Conservation (phyloP, 2,888 invertebrate genomes). For the Sesamia inferens region DNA sequence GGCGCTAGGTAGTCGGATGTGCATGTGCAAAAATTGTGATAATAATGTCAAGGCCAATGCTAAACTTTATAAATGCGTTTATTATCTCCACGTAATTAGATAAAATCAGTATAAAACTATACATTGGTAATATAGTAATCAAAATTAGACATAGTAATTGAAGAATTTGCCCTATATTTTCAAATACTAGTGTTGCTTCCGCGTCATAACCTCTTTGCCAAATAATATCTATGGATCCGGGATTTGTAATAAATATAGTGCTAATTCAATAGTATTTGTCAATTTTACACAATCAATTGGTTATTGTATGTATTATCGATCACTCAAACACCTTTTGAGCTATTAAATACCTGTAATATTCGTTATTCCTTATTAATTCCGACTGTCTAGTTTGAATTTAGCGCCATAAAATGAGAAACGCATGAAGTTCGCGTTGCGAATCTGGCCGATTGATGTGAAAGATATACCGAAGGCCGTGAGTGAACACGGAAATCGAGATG, state of each 20-base stretch:
- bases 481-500: slow-evolving; percentile 91
- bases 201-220: slow-evolving; percentile 80
- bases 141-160: slow-evolving; percentile 27
- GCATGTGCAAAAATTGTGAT: slow-evolving; percentile 83
- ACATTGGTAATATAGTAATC: slow-evolving; percentile 17
- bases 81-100: slow-evolving; percentile 36
- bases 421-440: slow-evolving; percentile 90
- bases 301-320: neutral
- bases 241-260: slow-evolving; percentile 55
- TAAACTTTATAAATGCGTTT: slow-evolving; percentile 62
- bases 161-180: slow-evolving; percentile 52
- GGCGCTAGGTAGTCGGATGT: slow-evolving; percentile 69
- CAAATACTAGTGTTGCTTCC: slow-evolving; percentile 69
- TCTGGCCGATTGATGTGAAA: slow-evolving; percentile 91
- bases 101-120: slow-evolving; percentile 28
- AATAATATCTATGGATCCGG: slow-evolving; percentile 67
- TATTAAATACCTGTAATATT: slow-evolving; percentile 5
- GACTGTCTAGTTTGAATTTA: slow-evolving; percentile 83
- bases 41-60: slow-evolving; percentile 88
- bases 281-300: slow-evolving; percentile 4
- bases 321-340: neutral
- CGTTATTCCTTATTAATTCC: slow-evolving; percentile 39
- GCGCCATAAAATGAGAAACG: slow-evolving; percentile 84
- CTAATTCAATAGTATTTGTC: slow-evolving; percentile 14
- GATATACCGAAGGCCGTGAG: slow-evolving; percentile 92